These are phyloP conservation scores for Acrobasis consociella DNA, from an alignment of 2,888 invertebrate species.

Conservation along the genomic window DNA sequence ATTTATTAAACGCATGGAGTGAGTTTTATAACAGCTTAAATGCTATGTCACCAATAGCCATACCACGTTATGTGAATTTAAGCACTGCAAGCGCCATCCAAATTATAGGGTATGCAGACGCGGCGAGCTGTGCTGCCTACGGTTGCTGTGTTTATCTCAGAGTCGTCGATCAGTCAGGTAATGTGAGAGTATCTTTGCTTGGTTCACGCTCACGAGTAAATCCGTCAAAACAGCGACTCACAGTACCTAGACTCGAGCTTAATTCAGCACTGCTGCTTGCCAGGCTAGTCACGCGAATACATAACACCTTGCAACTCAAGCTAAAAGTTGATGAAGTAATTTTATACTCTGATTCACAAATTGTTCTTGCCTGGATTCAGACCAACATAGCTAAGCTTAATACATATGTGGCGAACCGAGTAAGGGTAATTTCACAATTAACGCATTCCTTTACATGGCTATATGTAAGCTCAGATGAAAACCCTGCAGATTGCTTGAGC, in stretches of 20 bases:
- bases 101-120: too few relatives aligned
- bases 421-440: conserved; percentile 4
- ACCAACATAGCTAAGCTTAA: conserved; percentile 14
- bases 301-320: neutral
- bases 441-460: neutral
- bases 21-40: too few relatives aligned
- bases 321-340: neutral
- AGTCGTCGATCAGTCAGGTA: neutral
- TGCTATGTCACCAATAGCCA: too few relatives aligned
- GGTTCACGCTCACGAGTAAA: neutral
- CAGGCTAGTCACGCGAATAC: neutral
- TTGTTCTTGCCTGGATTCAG: conserved; percentile 1
- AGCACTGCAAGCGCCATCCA: too few relatives aligned
- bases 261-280: neutral
- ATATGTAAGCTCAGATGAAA: neutral
- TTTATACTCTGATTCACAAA: neutral
- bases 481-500: conserved; percentile 15
- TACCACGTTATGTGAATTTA: neutral
- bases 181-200: conserved; percentile 1
- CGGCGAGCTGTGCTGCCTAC: too few relatives aligned
- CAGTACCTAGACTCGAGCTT: neutral
- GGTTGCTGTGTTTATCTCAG: neutral
- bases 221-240: neutral
- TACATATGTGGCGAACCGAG: conserved; percentile 20
- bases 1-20: too few relatives aligned